Conservation (phyloP, 1,140 invertebrate genomes). For the Brachionus rubens region DNA sequence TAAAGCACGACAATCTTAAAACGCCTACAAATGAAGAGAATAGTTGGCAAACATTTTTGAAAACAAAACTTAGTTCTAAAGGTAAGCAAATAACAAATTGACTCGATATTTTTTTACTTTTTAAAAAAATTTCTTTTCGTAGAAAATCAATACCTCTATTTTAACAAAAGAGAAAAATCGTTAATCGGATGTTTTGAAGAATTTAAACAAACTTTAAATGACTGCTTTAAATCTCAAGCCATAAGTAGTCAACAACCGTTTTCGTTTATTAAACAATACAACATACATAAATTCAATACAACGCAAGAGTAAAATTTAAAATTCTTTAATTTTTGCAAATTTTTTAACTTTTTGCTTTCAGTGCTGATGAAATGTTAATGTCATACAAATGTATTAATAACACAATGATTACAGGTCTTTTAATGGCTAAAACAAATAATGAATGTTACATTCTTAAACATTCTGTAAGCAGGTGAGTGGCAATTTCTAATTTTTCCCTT, state of each 20-base stretch:
- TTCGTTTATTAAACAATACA: constrained; percentile 45
- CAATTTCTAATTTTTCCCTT: background rate
- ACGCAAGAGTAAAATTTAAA: constrained; percentile 41
- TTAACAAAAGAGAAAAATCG: constrained; percentile 44
- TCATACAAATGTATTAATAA: constrained; percentile 37
- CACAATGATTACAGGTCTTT: constrained; percentile 18
- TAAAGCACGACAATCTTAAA: constrained; percentile 42
- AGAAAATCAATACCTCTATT: constrained; percentile 39
- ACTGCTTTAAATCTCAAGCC: constrained; percentile 43
- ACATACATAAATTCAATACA: constrained; percentile 43
- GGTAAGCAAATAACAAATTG: constrained; percentile 10
- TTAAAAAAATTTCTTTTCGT: background rate
- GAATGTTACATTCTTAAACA: constrained; percentile 43
- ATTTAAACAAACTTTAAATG: constrained; percentile 43
- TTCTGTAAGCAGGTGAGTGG: background rate
- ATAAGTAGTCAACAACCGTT: constrained; percentile 44
- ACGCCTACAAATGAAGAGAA: background rate
- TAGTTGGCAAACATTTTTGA: constrained; percentile 38
- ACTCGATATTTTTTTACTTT: background rate
- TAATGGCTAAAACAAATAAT: constrained; percentile 41
- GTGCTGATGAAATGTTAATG: constrained; percentile 41
- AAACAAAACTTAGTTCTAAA: constrained; percentile 8
- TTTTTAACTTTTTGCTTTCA: background rate
- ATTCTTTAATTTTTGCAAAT: background rate
- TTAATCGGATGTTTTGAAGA: constrained; percentile 44